Base-by-base conservation (phyloP, 2,888 invertebrate species). In the Trissonchulus latispiculum region DNA sequence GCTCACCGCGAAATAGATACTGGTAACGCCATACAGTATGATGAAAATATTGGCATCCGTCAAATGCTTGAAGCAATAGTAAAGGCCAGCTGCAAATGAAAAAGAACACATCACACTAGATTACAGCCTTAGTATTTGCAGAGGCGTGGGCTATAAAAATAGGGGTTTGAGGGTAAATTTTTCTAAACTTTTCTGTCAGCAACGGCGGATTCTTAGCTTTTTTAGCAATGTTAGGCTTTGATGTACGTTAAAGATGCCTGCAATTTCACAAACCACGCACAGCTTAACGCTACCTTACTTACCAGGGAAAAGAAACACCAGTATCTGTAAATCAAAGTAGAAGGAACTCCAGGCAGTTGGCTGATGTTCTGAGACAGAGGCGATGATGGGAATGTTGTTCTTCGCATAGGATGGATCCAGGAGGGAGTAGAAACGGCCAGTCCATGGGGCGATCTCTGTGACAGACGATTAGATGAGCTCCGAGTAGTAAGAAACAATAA, bases 291-390 rank as follows among this genome's bases (percentile, higher is more conserved):
- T n/a, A n/a, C n/a, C n/a, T n/a, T n/a, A n/a, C n/a, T n/a, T 77
- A 85, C 85, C 83, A 73, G 86, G 96, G 85, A 97, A 96, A 77
- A 96, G 87, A 84, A 97, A 95, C 76, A 95, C 94, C 70, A 97
- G 87, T 77, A 97, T 90, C 85, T 97, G 93, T 72, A 97, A 88
- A 87, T 97, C 96, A 85, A 96, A 96, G 86, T 95, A 97, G 87
- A 96, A 97, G 0, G 95, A 95, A 70, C 93, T 92, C 96, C 96
- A 97, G 0, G 95, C 92, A 1, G 96, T 97, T 0, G 96, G 96
- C 85, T 97, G 96, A 88, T 97, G 96, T 86, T 97, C 96, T 1
- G 95, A 96, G 1, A 95, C 93, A 3, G 93, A 93, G 15, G 94
- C 96, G 83, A 96, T 96, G 78, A 96, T 96, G 71, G 96, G 96